Conservation (phyloP, 2,797 vertebrate species). For the Otolemur crassicaudatus region DNA sequence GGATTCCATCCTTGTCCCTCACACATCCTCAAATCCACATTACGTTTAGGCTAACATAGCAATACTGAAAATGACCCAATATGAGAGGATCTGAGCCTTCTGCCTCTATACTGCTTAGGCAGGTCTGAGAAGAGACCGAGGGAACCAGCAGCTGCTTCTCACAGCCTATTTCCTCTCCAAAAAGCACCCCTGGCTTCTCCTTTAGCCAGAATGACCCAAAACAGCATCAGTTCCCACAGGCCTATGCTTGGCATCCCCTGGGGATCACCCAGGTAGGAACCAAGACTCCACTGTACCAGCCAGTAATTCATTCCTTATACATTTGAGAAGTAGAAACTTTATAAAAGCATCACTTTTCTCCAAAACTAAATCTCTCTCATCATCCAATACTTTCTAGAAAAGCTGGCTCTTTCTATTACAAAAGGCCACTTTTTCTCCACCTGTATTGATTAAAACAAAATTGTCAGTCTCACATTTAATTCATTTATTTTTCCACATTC, state of each 20-base stretch:
- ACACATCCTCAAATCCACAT: neutral
- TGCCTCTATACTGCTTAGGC: rapidly evolving
- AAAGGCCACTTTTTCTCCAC: neutral
- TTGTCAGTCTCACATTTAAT: neutral
- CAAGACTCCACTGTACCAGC: rapidly evolving
- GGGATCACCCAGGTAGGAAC: rapidly evolving
- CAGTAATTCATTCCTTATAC: neutral
- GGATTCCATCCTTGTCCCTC: neutral
- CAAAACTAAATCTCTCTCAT: neutral
- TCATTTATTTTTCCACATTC: neutral
- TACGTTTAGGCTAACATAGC: too few relatives aligned
- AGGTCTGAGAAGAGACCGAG: rapidly evolving
- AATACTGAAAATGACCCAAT: neutral
- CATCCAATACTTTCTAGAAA: neutral
- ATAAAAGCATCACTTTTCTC: neutral
- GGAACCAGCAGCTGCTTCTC: rapidly evolving
- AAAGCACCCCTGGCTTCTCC: neutral
- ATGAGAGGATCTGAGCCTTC: rapidly evolving
- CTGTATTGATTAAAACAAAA: neutral
- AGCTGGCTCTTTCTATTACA: neutral
- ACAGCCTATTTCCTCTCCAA: too few relatives aligned
- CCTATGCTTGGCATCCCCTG: rapidly evolving
- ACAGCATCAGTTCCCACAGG: neutral
- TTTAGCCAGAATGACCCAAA: neutral
- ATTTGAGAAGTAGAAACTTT: neutral